phyloP scores from a whole-genome alignment of 2,888 invertebrate species.

The Maniola hyperantus region DNA sequence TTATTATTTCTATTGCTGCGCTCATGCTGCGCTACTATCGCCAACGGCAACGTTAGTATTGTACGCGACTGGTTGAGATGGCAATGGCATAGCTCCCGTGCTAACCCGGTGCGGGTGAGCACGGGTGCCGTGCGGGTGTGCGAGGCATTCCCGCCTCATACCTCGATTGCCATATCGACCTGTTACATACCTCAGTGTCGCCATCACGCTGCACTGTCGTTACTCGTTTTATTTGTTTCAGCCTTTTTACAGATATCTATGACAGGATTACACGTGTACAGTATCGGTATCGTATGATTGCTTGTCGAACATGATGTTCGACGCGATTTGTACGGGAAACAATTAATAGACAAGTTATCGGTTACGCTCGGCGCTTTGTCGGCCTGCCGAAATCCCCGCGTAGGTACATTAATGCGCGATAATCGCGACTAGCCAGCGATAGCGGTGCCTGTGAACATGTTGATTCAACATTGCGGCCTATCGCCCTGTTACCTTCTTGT shows the following conservation, averaged over 20 bases:
- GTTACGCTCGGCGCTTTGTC: constrained; percentile 67
- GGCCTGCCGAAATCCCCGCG: constrained; percentile 77
- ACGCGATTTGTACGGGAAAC: constrained; percentile 67
- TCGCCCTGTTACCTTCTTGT: constrained; percentile 63
- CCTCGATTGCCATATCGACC: too few relatives aligned
- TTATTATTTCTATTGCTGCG: too few relatives aligned
- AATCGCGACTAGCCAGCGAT: constrained; percentile 63
- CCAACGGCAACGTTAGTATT: too few relatives aligned
- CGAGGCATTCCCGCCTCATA: too few relatives aligned
- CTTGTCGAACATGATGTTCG: constrained; percentile 64
- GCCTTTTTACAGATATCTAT: constrained; percentile 28
- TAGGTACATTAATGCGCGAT: constrained; percentile 71
- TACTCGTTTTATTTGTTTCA: too few relatives aligned
- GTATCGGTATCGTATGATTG: constrained; percentile 59
- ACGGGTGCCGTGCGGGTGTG: too few relatives aligned
- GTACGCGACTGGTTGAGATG: too few relatives aligned
- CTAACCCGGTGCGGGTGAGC: too few relatives aligned
- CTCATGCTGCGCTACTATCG: too few relatives aligned
- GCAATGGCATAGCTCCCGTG: too few relatives aligned
- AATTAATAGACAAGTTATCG: constrained; percentile 75
- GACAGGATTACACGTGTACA: constrained; percentile 62
- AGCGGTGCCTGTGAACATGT: constrained; percentile 75
- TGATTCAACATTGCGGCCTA: constrained; percentile 66
- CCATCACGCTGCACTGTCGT: too few relatives aligned
- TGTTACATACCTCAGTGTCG: too few relatives aligned